Base-by-base conservation (phyloP, 2,888 invertebrate genomes). In the Perizoma affinitatum region DNA sequence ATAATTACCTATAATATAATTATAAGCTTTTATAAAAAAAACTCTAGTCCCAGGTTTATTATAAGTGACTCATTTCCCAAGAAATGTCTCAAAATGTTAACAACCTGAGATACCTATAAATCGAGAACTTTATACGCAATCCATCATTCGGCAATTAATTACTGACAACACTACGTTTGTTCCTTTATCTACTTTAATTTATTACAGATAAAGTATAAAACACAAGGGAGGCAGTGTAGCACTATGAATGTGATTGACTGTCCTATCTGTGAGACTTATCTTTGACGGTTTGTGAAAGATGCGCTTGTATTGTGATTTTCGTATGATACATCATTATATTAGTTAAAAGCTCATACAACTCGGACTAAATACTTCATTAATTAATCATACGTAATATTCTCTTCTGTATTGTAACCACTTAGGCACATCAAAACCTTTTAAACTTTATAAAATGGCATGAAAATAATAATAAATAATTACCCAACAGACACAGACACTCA, bases 81-180 rank as follows among this genome's bases (percentile, higher is more conserved):
- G 55, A 59, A 56, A 59, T 47, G 22, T 54, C 43, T 61, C 52
- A 52, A 66, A 69, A 67, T 63, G 68, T 58, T 66, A 67, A 66
- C 63, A 67, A 67, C 61, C 65, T 55, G 60, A 50, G 49, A 44
- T 11, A 53, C 56, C 48, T 64, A 64, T 68, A 66, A 65, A 66
- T 62, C 65, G 65, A 58, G 54, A 36, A 65, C 49, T 65, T 65
- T 62, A 71, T 68, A 66, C 68, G 64, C 70, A 54, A 76, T 77
- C 71, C 71, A 79, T 80, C 78, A 80, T 76, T 74, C 68, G 51
- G 59, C 70, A 75, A 78, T 78, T 79, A 79, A 80, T 80, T 72
- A 71, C 66, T 60, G 67, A 74, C 74, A 75, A 73, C 75, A 76
- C 71, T 66, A 71, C 61, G 60, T 69, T 72, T 80, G 75, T 77